Percentiles rank a stretch among this genome's conserved stretches.
Conservation (phyloP, 2,888 invertebrate genomes). For the Agrotis puta region DNA sequence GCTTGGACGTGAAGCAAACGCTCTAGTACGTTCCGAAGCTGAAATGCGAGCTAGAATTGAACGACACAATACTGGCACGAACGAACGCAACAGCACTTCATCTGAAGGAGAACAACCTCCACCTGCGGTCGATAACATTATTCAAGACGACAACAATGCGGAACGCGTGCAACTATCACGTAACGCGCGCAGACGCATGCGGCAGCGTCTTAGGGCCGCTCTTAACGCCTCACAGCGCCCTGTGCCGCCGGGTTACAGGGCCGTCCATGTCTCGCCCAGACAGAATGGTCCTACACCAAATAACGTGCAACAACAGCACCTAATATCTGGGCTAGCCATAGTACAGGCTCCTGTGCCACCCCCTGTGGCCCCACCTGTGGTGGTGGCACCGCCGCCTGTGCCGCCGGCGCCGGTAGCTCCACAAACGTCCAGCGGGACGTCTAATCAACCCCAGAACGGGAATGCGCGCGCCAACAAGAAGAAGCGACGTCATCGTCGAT, state of each 20-base stretch:
- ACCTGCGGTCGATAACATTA: slow-evolving; percentile 49
- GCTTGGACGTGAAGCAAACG: slow-evolving; percentile 80
- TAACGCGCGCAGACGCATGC: slow-evolving; percentile 83
- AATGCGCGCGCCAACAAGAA: slow-evolving; percentile 80
- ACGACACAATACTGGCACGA: slow-evolving; percentile 52
- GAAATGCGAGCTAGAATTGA: slow-evolving; percentile 76
- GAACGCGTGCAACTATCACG: slow-evolving; percentile 73
- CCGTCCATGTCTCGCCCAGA: slow-evolving; percentile 48
- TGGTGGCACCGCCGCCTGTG: slow-evolving; percentile 36
- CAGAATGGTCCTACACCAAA: slow-evolving; percentile 64
- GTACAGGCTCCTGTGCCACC: slow-evolving; percentile 49
- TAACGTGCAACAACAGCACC: slow-evolving; percentile 35
- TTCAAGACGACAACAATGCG: slow-evolving; percentile 46
- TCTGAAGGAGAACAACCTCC: slow-evolving; percentile 51
- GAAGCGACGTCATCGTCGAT: slow-evolving; percentile 85
- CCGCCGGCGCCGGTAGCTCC: slow-evolving; percentile 59
- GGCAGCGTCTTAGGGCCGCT: slow-evolving; percentile 79
- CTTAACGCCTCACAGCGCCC: slow-evolving; percentile 71
- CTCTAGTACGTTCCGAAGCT: slow-evolving; percentile 76
- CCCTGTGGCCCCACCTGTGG: slow-evolving; percentile 46
- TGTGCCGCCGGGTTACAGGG: slow-evolving; percentile 53
- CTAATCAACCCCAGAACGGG: slow-evolving; percentile 69
- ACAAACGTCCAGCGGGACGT: slow-evolving; percentile 66
- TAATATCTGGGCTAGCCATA: slow-evolving; percentile 53
- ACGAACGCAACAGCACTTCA: slow-evolving; percentile 50